Evolutionary conservation across 2,113 vertebrate species (phyloP).

Genomic region (Thunnus thynnus): DNA sequence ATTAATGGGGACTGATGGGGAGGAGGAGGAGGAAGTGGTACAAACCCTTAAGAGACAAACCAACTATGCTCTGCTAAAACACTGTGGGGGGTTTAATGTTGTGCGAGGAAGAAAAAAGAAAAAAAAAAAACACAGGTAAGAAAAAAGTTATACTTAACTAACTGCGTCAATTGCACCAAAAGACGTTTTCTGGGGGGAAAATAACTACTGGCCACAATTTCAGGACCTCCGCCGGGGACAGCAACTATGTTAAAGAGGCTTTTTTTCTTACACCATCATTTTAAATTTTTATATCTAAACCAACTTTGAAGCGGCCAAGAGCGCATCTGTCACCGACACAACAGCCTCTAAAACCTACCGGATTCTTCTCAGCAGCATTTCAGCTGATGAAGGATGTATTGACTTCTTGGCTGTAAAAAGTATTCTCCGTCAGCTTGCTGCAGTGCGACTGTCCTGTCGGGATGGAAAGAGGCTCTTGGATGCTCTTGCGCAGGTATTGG

Average conservation of each 20-base stretch:
- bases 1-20: neutral
- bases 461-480: neutral
- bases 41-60: neutral
- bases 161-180: slow-evolving; percentile 19
- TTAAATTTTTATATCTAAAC: slow-evolving; percentile 11
- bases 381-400: slow-evolving; percentile 42
- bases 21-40: neutral
- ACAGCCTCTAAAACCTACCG: slow-evolving; percentile 61
- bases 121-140: neutral
- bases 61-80: neutral
- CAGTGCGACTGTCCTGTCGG: slow-evolving; percentile 74
- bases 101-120: neutral
- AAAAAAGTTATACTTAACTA: slow-evolving; percentile 19
- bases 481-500: slow-evolving; percentile 13
- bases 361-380: slow-evolving; percentile 66
- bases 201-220: neutral
- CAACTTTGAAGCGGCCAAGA: slow-evolving; percentile 4
- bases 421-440: slow-evolving; percentile 69
- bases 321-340: neutral
- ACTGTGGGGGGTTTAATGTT: neutral
- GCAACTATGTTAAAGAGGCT: slow-evolving; percentile 13
- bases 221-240: slow-evolving; percentile 30
- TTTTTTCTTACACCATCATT: slow-evolving; percentile 27
- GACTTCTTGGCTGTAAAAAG: slow-evolving; percentile 42
- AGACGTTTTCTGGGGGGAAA: neutral